Conservation (phyloP, 35 echinoderm and acorn worm genomes). For the Lytechinus pictus region DNA sequence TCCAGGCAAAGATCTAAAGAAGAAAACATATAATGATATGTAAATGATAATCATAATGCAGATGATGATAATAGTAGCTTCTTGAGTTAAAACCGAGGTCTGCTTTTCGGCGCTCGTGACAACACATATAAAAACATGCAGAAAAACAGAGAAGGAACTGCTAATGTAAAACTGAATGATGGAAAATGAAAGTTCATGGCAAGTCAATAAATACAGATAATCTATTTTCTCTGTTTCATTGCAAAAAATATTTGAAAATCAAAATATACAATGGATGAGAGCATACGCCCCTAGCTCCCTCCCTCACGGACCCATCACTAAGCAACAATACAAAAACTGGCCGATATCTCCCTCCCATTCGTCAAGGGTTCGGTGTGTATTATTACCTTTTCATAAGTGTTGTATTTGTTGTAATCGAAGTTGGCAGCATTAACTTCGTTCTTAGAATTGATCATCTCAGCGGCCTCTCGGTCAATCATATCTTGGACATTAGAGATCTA, state of each 20-base stretch:
- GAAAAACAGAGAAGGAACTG: background rate
- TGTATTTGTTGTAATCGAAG: slow-evolving; percentile 61
- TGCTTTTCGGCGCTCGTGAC: too few relatives aligned
- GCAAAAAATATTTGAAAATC: too few relatives aligned
- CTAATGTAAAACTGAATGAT: background rate
- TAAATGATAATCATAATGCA: too few relatives aligned
- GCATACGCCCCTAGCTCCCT: too few relatives aligned
- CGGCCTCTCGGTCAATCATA: slow-evolving; percentile 44
- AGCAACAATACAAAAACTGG: too few relatives aligned
- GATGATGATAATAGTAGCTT: too few relatives aligned
- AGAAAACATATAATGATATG: background rate
- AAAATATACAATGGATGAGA: too few relatives aligned
- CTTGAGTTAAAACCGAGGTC: too few relatives aligned
- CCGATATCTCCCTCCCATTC: too few relatives aligned
- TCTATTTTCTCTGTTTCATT: too few relatives aligned
- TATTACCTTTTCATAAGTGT: slow-evolving; percentile 59
- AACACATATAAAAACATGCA: too few relatives aligned
- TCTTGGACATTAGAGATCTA: slow-evolving; percentile 55
- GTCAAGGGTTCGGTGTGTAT: background rate
- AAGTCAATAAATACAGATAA: background rate
- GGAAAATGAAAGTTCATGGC: background rate
- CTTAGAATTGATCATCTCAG: background rate
- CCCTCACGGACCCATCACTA: too few relatives aligned
- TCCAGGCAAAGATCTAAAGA: slow-evolving; percentile 25
- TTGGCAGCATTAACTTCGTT: background rate